Evolutionary conservation across 2,113 vertebrate species (phyloP), one percentile per base, ranked within the genome.

Genomic region (Guaruba guarouba): DNA sequence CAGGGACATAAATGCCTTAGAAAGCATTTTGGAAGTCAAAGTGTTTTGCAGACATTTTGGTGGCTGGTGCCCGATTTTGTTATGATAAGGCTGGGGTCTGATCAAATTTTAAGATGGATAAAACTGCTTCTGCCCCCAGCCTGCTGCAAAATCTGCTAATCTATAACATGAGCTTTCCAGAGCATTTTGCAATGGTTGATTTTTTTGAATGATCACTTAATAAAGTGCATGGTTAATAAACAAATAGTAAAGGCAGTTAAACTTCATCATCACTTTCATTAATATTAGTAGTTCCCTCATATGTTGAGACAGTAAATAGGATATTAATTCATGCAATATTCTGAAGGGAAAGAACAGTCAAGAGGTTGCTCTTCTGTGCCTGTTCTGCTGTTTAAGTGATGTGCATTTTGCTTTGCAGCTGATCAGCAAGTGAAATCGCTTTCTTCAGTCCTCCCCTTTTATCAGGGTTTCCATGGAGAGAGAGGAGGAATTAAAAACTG

Each of bases 401-500:
- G 5, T 8, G 1, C 73, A 2, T 96, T 94, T 94, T 96, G 2
- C 13, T 94, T 96, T 95, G 59, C 92, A 99, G 99, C 98, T 86
- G 97, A 99, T 95, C 96, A 35, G 35, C 98, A 98, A 31, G 95
- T 98, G 43, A 99, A 98, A 92, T 99, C 99, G 0, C 97, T 99
- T 93, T 97, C 98, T 2, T 95, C 98, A 5, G 93, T 99, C 52
- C 79, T 96, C 52, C 83, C 98, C 0, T 35, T 97, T 67, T 99
- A 99, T 86, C 98, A 94, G 35, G 99, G 98, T 24, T 92, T 96
- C 46, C 64, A 96, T 1, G 99, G 99, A 39, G 96, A 98, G 59
- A 77, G 96, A 2, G 99, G 99, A 1, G 90, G 98, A 82, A 98
- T 80, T 10, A 99, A 99, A 82, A 99, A 99, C 96, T 99, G 99